Base-by-base conservation (phyloP, 2,113 vertebrate species). In the Pica pica region DNA sequence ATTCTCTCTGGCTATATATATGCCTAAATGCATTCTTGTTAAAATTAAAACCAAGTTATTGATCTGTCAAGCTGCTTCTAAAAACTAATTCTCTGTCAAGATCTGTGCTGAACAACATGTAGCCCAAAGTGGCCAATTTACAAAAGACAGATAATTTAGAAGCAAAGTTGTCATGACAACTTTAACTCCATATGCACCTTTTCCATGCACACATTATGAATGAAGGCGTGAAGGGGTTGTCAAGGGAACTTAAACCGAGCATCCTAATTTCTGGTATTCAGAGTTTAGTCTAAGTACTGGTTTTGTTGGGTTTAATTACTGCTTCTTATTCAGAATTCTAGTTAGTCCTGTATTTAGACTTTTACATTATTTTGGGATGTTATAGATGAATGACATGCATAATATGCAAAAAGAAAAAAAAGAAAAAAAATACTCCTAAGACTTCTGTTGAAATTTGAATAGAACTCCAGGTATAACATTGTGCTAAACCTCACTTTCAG, bases 81-180 rank as follows among this genome's bases (percentile, higher is more conserved):
- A 83, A 93, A 73, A 59, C 59, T 81, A 22, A 64, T 61, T 85
- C 37, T 64, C 50, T 89, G 22, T 70, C 56, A 93, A 93, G 42
- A 81, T 65, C 57, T 94, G 90, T 93, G 37, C 71, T 93, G 59
- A 71, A 33, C 42, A 84, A 47, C 42, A 13, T 44, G 31, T 77
- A 64, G 26, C 65, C 59, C 49, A 59, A 92, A 87, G 93, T 71
- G 87, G 69, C 64, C 78, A 76, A 64, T 93, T 92, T 95, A 83
- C 50, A 64, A 80, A 77, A 87, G 61, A 73, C 24, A 47, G 68
- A 64, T 69, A 74, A 91, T 90, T 91, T 87, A 70, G n/a, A 93
- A 75, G 73, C 52, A 90, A 95, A 93, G 93, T 95, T 95, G 96
- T 94, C 94, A 93, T 93, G 95, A 91, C 93, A 93, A 85, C 90